Base-by-base conservation (phyloP, 1,140 invertebrate genomes). In the Mya arenaria region DNA sequence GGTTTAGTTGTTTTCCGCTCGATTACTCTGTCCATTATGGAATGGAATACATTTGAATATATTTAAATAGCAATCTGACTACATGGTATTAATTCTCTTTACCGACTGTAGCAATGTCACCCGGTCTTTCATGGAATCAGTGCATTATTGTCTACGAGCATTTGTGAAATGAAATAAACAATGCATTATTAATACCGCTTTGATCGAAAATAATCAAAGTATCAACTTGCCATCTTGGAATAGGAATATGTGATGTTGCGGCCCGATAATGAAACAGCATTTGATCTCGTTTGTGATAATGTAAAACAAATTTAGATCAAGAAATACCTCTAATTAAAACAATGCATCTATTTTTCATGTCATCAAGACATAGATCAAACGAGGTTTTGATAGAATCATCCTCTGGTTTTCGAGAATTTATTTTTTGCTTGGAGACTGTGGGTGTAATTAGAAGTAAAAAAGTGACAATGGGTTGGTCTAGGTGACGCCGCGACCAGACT, bases 31-130 rank as follows among this genome's bases (percentile, higher is more conserved):
- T 0, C 73, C 60, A 77, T 77, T 77, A 77, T 66, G 62, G 65
- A 66, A 41, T 44, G 60, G 73, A 77, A 77, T 77, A 77, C 30
- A 77, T 77, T 77, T 77, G 73, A 77, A 77, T 77, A 77, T 77
- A 65, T 77, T 52, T 77, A 39, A 63, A 77, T 74, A 55, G 0
- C 32, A 71, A 71, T 71, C 66, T 17, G n/a, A n/a, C n/a, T n/a
- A n/a, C n/a, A n/a, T n/a, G n/a, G n/a, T n/a, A n/a, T n/a, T n/a
- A n/a, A n/a, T n/a, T n/a, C n/a, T n/a, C n/a, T n/a, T n/a, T n/a
- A n/a, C n/a, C n/a, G n/a, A n/a, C n/a, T n/a, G n/a, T n/a, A n/a
- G n/a, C n/a, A n/a, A n/a, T n/a, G n/a, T n/a, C n/a, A n/a, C n/a
- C n/a, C n/a, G n/a, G n/a, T n/a, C n/a, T n/a, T n/a, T n/a, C n/a